phyloP scores from a whole-genome alignment of 2,113 vertebrate species.

The Calypte anna region DNA sequence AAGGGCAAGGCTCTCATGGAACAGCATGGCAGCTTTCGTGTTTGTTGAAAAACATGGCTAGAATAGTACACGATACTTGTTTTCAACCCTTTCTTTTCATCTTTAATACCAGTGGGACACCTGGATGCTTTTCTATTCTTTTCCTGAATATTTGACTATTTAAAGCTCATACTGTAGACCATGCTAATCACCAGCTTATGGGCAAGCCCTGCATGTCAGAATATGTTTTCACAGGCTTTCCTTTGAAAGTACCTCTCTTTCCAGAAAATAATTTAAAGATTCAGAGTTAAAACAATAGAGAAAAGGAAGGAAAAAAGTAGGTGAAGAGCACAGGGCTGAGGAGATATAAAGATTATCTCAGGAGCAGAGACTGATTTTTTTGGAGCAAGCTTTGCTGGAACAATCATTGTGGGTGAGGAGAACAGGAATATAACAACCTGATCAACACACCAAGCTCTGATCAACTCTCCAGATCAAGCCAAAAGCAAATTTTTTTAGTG shows the following conservation, averaged over 20 bases:
- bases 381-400: background rate
- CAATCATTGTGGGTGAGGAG: background rate
- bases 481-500: background rate
- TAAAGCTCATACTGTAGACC: background rate
- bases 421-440: background rate
- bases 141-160: background rate
- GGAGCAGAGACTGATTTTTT: background rate
- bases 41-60: background rate
- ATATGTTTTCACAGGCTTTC: background rate
- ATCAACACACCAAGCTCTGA: background rate
- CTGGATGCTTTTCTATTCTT: background rate
- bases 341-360: fast-evolving
- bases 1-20: background rate
- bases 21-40: constrained; percentile 13
- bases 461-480: background rate
- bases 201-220: background rate
- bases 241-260: background rate
- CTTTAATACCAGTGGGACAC: background rate
- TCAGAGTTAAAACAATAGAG: background rate
- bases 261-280: background rate
- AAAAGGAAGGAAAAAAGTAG: background rate
- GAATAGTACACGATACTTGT: background rate
- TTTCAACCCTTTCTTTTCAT: background rate
- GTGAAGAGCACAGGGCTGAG: background rate
- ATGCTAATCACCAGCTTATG: background rate